Conservation (phyloP, 2,888 invertebrate species). For the Tiphia femorata region DNA sequence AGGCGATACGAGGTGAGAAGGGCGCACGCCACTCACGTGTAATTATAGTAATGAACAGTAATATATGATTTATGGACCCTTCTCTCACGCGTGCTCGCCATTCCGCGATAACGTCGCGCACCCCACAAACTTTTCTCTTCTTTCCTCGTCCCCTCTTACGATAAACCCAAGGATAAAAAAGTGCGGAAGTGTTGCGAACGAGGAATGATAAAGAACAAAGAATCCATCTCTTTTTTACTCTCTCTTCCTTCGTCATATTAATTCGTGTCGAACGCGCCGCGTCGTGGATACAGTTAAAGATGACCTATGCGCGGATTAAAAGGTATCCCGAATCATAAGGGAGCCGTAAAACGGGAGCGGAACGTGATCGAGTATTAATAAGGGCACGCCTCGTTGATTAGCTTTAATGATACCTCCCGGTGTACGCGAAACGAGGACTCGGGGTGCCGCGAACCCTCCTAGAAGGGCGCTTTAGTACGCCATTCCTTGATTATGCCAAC, state of each 20-base stretch:
- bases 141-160: no score
- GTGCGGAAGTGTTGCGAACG: no score
- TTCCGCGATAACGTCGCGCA: no score
- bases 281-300: no score
- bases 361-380: conserved; percentile 27
- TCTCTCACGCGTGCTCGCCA: no score
- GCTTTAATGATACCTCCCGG: conserved; percentile 33
- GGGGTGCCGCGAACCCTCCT: not conserved
- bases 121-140: no score
- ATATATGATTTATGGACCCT: conserved; percentile 54
- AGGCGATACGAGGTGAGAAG: conserved; percentile 30
- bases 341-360: conserved; percentile 17
- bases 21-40: conserved; percentile 50
- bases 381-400: conserved; percentile 30
- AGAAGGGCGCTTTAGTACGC: not conserved
- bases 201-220: no score
- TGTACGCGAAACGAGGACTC: conserved; percentile 11
- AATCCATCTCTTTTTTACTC: no score
- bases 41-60: conserved; percentile 58
- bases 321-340: not conserved
- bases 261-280: no score
- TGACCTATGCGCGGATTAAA: no score
- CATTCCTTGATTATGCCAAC: conserved; percentile 53
- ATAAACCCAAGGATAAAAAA: no score
- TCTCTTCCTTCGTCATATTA: no score